These are phyloP conservation scores for Microtus agrestis DNA, from an alignment of 2,797 vertebrate genomes.

Conservation along the genomic window DNA sequence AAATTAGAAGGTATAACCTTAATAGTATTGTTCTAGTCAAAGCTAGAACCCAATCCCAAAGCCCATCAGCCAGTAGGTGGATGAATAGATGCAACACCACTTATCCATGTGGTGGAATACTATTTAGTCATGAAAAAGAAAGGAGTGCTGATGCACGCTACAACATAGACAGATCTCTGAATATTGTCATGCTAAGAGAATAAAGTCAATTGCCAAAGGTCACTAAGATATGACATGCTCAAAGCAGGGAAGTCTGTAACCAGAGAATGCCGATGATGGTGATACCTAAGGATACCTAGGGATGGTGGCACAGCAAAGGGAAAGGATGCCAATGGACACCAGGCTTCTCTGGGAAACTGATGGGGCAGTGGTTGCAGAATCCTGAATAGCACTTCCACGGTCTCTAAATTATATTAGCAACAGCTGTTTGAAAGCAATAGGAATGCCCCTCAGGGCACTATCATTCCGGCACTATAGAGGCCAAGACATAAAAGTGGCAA, in stretches of 20 bases:
- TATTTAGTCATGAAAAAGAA: background rate
- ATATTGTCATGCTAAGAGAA: background rate
- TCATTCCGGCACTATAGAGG: background rate
- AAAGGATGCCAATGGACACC: background rate
- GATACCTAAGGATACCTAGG: background rate
- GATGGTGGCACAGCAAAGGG: too few species aligned
- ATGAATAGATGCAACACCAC: background rate
- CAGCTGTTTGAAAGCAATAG: background rate
- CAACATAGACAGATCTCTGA: fast-evolving
- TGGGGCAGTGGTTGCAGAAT: background rate
- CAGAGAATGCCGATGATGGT: background rate
- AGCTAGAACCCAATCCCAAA: background rate
- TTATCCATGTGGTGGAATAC: background rate
- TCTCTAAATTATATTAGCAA: background rate
- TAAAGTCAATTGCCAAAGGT: background rate
- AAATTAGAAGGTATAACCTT: background rate
- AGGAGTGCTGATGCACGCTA: fast-evolving
- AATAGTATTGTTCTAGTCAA: background rate
- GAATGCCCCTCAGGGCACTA: background rate
- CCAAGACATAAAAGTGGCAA: background rate
- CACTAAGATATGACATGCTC: fast-evolving
- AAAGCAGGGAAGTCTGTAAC: background rate
- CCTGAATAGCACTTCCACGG: background rate
- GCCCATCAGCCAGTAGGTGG: background rate
- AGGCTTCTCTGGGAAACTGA: background rate